Conservation (phyloP, 2,113 vertebrate species). For the Chunga burmeisteri region DNA sequence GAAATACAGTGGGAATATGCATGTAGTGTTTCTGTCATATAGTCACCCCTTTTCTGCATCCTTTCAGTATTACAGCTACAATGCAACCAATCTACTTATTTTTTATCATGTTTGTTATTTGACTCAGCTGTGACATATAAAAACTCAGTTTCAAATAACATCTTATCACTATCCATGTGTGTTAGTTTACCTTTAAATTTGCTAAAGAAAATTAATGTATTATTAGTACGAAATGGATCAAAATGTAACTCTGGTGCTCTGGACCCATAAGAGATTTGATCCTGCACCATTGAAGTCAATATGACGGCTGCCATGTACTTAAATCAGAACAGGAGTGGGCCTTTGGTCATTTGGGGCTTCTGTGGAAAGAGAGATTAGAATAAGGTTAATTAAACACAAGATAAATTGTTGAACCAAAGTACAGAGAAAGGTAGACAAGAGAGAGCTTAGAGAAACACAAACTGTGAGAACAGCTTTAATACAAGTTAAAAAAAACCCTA, state of each 20-base stretch:
- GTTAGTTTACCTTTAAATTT: neutral
- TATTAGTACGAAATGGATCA: neutral
- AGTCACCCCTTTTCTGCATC: neutral
- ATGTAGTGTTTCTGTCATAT: neutral
- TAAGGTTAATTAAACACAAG: conserved; percentile 30
- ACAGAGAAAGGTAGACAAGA: neutral
- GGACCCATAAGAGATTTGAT: neutral
- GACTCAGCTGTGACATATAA: neutral
- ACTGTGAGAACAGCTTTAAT: neutral
- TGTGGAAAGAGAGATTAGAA: neutral
- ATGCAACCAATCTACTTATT: neutral
- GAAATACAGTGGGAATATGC: neutral
- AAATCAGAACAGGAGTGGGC: neutral
- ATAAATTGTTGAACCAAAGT: neutral
- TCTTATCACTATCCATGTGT: neutral
- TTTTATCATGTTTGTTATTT: neutral
- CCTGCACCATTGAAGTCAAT: neutral
- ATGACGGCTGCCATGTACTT: neutral
- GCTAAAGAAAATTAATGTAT: neutral
- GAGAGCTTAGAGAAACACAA: neutral
- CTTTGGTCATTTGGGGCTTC: neutral
- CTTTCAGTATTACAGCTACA: neutral
- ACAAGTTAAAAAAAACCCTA: neutral
- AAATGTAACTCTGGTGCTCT: neutral
- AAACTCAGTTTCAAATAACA: neutral